Evolutionary conservation across 1,140 invertebrate genomes (phyloP).

Genomic region (Pseudomyrmex gracilis): DNA sequence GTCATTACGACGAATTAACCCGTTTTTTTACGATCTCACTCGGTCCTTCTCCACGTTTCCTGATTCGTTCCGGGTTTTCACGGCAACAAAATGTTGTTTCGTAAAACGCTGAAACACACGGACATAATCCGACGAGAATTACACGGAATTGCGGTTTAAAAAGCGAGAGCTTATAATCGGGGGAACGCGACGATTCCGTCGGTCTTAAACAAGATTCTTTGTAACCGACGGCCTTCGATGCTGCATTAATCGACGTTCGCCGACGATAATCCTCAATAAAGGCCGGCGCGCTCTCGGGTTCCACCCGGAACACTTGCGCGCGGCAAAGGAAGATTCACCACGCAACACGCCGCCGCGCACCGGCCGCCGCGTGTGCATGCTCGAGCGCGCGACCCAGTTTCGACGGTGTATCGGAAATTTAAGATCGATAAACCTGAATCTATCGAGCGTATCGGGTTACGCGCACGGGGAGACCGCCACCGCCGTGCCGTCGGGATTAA

Average conservation of each 20-base stretch:
- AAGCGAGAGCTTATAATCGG: conserved; percentile 37
- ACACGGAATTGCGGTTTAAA: conserved; percentile 8
- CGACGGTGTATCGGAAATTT: conserved; percentile 82
- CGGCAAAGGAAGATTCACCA: conserved; percentile 53
- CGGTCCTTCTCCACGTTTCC: not conserved
- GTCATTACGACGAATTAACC: conserved; percentile 49
- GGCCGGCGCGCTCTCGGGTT: conserved; percentile 17
- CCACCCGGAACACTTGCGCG: conserved; percentile 45
- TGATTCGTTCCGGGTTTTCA: not conserved
- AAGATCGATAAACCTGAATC: conserved; percentile 84
- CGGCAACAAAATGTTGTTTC: not conserved
- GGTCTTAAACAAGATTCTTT: conserved; percentile 54
- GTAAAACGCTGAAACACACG: not conserved
- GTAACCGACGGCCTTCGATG: conserved; percentile 34
- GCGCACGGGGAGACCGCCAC: conserved; percentile 64
- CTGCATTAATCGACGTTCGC: conserved; percentile 62
- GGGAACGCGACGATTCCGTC: not conserved
- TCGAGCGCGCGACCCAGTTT: conserved; percentile 77
- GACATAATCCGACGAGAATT: conserved; percentile 11
- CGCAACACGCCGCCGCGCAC: conserved; percentile 2
- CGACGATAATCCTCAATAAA: conserved; percentile 65
- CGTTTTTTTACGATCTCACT: not conserved
- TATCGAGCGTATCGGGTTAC: conserved; percentile 83
- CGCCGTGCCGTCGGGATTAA: conserved; percentile 76
- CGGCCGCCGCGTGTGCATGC: not conserved